These are phyloP conservation scores for Rhagologus leucostigma DNA, from an alignment of 2,113 vertebrate species.

Conservation along the genomic window DNA sequence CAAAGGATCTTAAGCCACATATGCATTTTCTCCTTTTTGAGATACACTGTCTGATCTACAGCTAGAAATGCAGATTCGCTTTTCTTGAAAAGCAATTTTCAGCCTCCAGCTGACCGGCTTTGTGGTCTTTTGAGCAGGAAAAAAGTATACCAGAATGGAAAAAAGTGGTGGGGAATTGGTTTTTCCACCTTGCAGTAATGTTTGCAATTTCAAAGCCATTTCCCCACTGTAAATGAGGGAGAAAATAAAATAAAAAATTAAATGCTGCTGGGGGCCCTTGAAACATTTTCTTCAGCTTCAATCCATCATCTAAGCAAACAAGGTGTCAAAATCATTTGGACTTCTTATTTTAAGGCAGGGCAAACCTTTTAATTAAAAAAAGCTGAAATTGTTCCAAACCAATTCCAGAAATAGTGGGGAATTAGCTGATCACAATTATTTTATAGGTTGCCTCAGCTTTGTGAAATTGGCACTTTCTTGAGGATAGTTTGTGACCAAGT, in stretches of 20 bases:
- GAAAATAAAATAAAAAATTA: neutral
- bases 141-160: neutral
- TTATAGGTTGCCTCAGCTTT: neutral
- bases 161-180: neutral
- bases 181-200: neutral
- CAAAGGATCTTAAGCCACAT: neutral
- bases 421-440: neutral
- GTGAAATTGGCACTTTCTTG: neutral
- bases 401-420: neutral
- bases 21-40: neutral
- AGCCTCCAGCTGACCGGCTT: neutral
- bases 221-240: neutral
- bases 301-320: neutral
- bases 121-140: neutral
- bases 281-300: neutral
- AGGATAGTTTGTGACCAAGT: neutral
- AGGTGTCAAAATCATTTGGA: neutral
- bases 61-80: neutral
- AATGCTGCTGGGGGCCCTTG: neutral
- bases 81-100: constrained; percentile 23
- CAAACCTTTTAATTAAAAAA: neutral
- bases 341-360: neutral
- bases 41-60: neutral
- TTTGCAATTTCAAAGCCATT: neutral
- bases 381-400: neutral